Base-by-base conservation (phyloP, 2,113 vertebrate species). In the Pycnonotus jocosus region DNA sequence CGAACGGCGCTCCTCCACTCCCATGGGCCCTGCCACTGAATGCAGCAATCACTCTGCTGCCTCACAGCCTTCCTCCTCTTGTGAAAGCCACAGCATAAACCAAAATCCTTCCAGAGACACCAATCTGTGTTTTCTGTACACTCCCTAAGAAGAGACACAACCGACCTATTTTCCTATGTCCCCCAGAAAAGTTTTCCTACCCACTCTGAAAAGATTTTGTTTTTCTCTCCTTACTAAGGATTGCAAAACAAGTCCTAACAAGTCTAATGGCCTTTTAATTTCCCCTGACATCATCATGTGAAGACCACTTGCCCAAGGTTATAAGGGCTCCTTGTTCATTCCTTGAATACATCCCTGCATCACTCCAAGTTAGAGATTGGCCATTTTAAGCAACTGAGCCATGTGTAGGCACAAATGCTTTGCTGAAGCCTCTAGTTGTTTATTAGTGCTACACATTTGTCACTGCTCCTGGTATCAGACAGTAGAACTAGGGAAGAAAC, bases 71-170 rank as follows among this genome's bases (percentile, higher is more conserved):
- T 76, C 74, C 53, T 84, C 44, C 78, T 91, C 87, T 71, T 38
- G 35, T 47, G 84, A 93, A 56, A 92, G 62, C 7, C 90, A 65
- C 27, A 76, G 85, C 31, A 76, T 17, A 79, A 94, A 69, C 17
- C 10, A 51, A 38, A 90, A 72, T 57, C 33, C 10, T 31, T 64
- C 47, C 78, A 61, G 61, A 85, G 33, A 82, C 62, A 33, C 31
- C 50, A 16, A 37, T 65, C 53, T 61, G 33, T 40, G 51, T 33
- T 91, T 85, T 93, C 90, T 56, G 48, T 72, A 37, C 20, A 4
- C 33, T 90, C 57, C 73, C n/a, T 56, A 38, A 71, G 37, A 83
- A 69, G 35, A 68, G 22, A 65, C n/a, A 31, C 45, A 81, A 54
- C 48, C 47, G 65, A 51, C 12, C 4, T 33, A 38, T 66, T 96